Evolutionary conservation across 2,888 invertebrate species (phyloP).

Genomic region (Cantharis nigra): DNA sequence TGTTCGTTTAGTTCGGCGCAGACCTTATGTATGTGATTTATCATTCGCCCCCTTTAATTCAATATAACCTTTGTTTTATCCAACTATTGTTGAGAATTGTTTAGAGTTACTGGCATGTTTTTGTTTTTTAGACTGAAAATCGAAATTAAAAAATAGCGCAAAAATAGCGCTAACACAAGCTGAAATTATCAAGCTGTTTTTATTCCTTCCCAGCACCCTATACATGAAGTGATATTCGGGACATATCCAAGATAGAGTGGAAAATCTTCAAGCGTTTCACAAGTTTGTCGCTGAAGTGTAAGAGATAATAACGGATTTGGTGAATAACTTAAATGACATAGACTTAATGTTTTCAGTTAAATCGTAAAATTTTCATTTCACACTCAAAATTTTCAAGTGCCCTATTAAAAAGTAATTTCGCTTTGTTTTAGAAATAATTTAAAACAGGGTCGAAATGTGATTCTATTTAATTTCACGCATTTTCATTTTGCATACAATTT

Average conservation of each 20-base stretch:
- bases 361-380: not conserved
- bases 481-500: not conserved
- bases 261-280: not conserved
- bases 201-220: not conserved
- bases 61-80: not conserved
- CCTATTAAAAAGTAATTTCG: not conserved
- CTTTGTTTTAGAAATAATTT: not conserved
- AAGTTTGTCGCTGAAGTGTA: not conserved
- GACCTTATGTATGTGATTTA: not conserved
- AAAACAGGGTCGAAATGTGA: not conserved
- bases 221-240: not conserved
- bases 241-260: not conserved
- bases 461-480: not conserved
- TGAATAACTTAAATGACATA: not conserved
- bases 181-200: not conserved
- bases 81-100: not conserved
- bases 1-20: not conserved
- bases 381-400: not conserved
- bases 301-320: not conserved
- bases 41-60: not conserved
- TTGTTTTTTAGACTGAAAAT: not conserved
- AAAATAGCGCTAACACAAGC: not conserved
- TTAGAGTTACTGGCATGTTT: not conserved
- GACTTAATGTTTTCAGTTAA: not conserved
- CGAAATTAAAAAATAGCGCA: not conserved